A percentile compares a stretch with the other conserved stretches of the same genome.
These are phyloP conservation scores for Poecilus cupreus DNA, from an alignment of 2,888 invertebrate species.

Conservation along the genomic window DNA sequence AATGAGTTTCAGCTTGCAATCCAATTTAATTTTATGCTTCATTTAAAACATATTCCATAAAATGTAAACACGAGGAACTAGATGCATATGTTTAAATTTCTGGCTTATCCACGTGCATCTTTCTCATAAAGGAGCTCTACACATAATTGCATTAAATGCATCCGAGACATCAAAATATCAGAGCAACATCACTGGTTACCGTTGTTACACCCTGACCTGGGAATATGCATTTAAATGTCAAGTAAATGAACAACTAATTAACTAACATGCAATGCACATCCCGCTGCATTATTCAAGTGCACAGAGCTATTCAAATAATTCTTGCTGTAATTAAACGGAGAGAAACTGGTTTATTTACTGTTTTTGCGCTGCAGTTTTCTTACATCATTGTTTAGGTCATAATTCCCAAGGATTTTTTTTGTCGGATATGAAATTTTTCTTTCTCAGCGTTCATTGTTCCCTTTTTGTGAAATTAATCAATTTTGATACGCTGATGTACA, in stretches of 20 bases:
- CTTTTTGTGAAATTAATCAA: conserved; percentile 21
- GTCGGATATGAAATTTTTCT: not conserved
- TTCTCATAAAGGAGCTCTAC: no score
- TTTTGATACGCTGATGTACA: conserved; percentile 11
- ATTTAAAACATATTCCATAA: no score
- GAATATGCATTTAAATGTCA: conserved; percentile 41
- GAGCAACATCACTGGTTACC: not conserved
- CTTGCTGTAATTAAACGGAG: conserved; percentile 15
- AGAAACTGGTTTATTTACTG: conserved; percentile 5
- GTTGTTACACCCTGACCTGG: not conserved
- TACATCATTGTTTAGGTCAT: conserved; percentile 1
- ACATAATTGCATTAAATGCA: no score
- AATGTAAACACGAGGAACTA: no score
- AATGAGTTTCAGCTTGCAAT: no score
- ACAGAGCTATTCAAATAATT: conserved; percentile 12
- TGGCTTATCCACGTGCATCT: no score
- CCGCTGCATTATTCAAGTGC: conserved; percentile 2
- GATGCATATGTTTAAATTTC: no score
- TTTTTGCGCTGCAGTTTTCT: conserved; percentile 21
- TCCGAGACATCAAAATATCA: no score
- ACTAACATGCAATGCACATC: not conserved
- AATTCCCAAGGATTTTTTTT: conserved; percentile 14
- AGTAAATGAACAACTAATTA: conserved; percentile 33
- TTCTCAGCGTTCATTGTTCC: conserved; percentile 3
- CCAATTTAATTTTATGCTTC: no score